These are phyloP conservation scores for Bucorvus abyssinicus DNA, from an alignment of 2,797 vertebrate species.

Conservation along the genomic window DNA sequence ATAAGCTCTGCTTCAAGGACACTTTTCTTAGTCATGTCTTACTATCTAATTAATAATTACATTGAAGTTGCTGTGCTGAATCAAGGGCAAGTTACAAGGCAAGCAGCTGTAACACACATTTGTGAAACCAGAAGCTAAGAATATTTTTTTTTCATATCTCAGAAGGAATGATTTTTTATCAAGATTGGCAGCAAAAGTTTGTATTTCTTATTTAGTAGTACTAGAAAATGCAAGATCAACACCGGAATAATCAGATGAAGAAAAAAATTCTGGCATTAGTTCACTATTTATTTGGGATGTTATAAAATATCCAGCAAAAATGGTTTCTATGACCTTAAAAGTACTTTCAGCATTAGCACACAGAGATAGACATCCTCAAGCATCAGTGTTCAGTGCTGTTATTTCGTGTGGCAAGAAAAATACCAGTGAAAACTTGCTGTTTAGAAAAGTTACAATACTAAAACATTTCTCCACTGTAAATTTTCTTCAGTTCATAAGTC, in stretches of 20 bases:
- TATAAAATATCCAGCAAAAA: background rate
- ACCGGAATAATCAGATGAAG: background rate
- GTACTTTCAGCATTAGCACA: background rate
- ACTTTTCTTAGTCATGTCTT: background rate
- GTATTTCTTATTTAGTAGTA: background rate
- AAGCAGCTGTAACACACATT: background rate
- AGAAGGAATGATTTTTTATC: background rate
- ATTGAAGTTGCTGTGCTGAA: background rate
- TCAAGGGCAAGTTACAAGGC: background rate
- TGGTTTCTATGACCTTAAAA: background rate
- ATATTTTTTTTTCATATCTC: background rate
- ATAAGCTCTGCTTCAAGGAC: background rate
- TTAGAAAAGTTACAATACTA: background rate
- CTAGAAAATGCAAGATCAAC: background rate
- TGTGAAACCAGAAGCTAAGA: background rate
- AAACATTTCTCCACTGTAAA: background rate
- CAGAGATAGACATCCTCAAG: background rate
- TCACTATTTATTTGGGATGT: background rate
- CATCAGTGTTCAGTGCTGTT: background rate
- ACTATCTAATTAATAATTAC: background rate
- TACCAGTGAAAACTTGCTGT: background rate
- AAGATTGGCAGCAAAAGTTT: background rate
- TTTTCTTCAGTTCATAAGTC: background rate
- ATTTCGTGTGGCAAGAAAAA: background rate
- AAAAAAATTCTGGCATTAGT: background rate